Conservation (phyloP, 2,797 vertebrate genomes). For the Platyrinchus mystaceus region DNA sequence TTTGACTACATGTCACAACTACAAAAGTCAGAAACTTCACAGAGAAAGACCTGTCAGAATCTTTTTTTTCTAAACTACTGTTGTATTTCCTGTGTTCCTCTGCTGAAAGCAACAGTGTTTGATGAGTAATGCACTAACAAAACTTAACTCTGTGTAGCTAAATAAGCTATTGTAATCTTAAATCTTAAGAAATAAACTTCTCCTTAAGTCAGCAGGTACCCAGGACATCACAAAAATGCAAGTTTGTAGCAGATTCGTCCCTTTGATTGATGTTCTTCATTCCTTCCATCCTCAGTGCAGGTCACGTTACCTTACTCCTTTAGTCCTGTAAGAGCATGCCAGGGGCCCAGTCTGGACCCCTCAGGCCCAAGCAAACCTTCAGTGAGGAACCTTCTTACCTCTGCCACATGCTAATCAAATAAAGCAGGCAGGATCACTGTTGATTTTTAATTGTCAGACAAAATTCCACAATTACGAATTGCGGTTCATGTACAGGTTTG, state of each 20-base stretch:
- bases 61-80: neutral
- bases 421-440: neutral
- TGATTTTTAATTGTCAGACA: neutral
- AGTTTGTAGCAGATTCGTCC: neutral
- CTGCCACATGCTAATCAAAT: neutral
- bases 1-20: neutral
- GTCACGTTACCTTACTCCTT: neutral
- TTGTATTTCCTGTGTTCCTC: neutral
- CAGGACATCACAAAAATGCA: neutral
- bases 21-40: neutral
- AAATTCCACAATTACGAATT: neutral
- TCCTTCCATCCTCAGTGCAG: neutral
- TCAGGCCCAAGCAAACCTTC: neutral
- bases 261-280: neutral
- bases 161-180: neutral
- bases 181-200: neutral
- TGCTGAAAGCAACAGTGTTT: neutral
- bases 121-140: neutral
- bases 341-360: neutral
- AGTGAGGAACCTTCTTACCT: neutral
- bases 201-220: neutral
- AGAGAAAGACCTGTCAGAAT: neutral
- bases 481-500: neutral
- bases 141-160: neutral
- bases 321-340: accelerated